Percentiles rank a stretch among this genome's conserved stretches.
Conservation (phyloP, 2,888 invertebrate genomes). For the Pseudococcus viburni region DNA sequence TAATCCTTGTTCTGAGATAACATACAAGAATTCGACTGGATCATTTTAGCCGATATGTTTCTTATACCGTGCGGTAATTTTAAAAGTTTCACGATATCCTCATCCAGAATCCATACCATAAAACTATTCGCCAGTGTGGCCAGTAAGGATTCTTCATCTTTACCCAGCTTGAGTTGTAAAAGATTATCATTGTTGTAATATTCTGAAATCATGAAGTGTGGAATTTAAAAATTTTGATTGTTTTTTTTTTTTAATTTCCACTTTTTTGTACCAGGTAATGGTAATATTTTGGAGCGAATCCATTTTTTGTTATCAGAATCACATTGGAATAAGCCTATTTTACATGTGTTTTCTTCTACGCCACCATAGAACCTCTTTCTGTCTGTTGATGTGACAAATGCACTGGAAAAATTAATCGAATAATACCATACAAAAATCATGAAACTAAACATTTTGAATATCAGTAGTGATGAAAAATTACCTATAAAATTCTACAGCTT, state of each 20-base stretch:
- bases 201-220: conserved; percentile 11
- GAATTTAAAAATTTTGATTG: too few species aligned
- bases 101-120: conserved; percentile 84
- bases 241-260: too few species aligned
- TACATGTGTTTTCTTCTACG: conserved; percentile 74
- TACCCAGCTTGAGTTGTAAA: conserved; percentile 86
- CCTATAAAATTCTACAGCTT: conserved; percentile 77
- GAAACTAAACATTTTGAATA: too few species aligned
- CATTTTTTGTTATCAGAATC: conserved; percentile 75
- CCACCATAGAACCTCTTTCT: conserved; percentile 81
- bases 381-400: conserved; percentile 79
- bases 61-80: conserved; percentile 88
- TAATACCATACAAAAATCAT: too few species aligned
- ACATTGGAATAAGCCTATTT: conserved; percentile 73
- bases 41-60: conserved; percentile 93
- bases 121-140: conserved; percentile 90
- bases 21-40: conserved; percentile 92
- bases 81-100: conserved; percentile 77
- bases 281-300: conserved; percentile 77
- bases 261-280: conserved; percentile 72
- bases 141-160: conserved; percentile 84
- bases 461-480: conserved; percentile 67
- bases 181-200: conserved; percentile 71
- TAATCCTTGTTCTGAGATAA: conserved; percentile 91
- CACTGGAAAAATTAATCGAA: conserved; percentile 72